These are phyloP conservation scores for Forbesichthys agassizii DNA, from an alignment of 2,113 vertebrate species.

Conservation along the genomic window DNA sequence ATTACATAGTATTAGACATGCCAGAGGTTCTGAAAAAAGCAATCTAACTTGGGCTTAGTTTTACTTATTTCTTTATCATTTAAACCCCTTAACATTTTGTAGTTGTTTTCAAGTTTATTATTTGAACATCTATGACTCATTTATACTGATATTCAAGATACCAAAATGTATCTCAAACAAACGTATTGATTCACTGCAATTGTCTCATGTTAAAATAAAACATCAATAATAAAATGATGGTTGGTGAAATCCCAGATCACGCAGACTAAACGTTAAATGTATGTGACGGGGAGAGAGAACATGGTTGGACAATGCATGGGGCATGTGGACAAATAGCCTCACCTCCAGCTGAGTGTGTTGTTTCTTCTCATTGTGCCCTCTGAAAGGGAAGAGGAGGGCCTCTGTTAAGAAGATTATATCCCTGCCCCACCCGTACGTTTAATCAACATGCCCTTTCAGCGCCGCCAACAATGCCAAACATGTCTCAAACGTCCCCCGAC, in stretches of 20 bases:
- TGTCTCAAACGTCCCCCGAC: slow-evolving; percentile 68
- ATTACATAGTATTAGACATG: slow-evolving; percentile 37
- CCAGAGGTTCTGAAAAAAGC: slow-evolving; percentile 15
- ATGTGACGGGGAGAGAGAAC: slow-evolving; percentile 60
- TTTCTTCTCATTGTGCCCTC: slow-evolving; percentile 75
- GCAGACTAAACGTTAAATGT: slow-evolving; percentile 65
- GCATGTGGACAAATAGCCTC: slow-evolving; percentile 75
- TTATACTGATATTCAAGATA: background rate
- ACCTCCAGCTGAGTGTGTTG: slow-evolving; percentile 78
- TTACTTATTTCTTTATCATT: slow-evolving; percentile 12
- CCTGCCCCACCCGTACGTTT: slow-evolving; percentile 76
- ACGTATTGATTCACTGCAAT: background rate
- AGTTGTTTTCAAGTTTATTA: background rate
- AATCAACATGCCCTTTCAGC: slow-evolving; percentile 81
- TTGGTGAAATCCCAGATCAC: slow-evolving; percentile 66
- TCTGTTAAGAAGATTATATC: slow-evolving; percentile 81
- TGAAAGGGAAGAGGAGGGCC: slow-evolving; percentile 77
- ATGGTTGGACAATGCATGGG: slow-evolving; percentile 62
- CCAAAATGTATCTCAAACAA: background rate
- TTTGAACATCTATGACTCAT: background rate
- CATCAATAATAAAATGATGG: slow-evolving; percentile 32
- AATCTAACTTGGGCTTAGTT: slow-evolving; percentile 2
- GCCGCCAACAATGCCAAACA: slow-evolving; percentile 77
- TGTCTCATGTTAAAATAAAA: slow-evolving; percentile 40
- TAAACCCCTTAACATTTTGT: background rate